A percentile compares a stretch with the other conserved stretches of the same genome.
These are phyloP conservation scores for Diarsia dahlii DNA, from an alignment of 2,888 invertebrate species.

Conservation along the genomic window DNA sequence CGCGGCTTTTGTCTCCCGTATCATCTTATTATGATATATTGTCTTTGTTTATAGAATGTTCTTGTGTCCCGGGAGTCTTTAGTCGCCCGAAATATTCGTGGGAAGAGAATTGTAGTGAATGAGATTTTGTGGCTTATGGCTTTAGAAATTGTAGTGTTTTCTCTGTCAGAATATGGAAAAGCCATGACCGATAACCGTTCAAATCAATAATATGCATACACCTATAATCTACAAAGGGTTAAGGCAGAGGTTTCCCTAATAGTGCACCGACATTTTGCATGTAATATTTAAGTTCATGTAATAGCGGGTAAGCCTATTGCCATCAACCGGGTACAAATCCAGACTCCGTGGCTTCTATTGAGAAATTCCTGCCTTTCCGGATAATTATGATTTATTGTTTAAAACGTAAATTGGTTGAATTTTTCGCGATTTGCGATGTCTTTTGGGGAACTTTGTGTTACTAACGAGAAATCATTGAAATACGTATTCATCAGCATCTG, in stretches of 20 bases:
- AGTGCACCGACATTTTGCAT: too few relatives aligned
- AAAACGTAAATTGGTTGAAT: neutral
- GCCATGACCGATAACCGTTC: neutral
- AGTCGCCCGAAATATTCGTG: neutral
- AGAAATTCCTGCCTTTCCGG: too few relatives aligned
- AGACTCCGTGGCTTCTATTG: too few relatives aligned
- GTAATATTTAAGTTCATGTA: too few relatives aligned
- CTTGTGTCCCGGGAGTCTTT: neutral
- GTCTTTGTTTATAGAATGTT: constrained; percentile 34
- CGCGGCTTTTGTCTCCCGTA: constrained; percentile 30
- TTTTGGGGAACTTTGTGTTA: neutral
- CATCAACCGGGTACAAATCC: too few relatives aligned
- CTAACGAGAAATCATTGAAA: neutral
- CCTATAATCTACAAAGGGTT: too few relatives aligned
- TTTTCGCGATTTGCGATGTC: neutral
- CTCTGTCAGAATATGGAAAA: neutral
- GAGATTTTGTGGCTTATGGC: neutral
- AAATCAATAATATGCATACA: too few relatives aligned
- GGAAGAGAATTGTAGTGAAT: constrained; percentile 1
- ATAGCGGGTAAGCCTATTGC: too few relatives aligned
- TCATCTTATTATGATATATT: constrained; percentile 30
- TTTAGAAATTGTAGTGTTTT: too few relatives aligned
- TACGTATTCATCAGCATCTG: neutral
- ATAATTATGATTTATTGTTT: too few relatives aligned
- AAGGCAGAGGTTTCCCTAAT: too few relatives aligned